Conservation (phyloP, 2,113 vertebrate species). For the Nothocercus nigrocapillus region DNA sequence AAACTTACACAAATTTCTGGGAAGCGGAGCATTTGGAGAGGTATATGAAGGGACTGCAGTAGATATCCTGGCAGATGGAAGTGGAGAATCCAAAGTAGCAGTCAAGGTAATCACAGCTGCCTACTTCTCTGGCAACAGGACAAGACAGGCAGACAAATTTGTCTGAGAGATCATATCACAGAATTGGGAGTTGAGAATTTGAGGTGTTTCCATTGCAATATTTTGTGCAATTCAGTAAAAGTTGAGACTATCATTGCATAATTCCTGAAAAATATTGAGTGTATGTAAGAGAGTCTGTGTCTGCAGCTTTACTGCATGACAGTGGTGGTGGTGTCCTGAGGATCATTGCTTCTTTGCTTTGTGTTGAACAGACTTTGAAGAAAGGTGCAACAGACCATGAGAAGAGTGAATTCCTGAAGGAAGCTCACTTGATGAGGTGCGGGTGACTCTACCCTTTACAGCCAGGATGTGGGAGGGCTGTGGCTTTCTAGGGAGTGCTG, state of each 20-base stretch:
- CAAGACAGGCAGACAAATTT: neutral
- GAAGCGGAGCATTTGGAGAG: constrained; percentile 84
- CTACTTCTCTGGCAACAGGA: neutral
- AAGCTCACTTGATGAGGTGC: constrained; percentile 85
- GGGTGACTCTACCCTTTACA: neutral
- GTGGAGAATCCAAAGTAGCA: constrained; percentile 77
- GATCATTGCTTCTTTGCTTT: constrained; percentile 5
- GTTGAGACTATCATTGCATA: neutral
- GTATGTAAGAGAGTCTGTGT: neutral
- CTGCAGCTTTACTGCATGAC: neutral
- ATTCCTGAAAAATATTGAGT: neutral
- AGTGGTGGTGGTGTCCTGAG: neutral
- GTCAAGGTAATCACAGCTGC: constrained; percentile 75
- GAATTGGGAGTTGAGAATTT: neutral
- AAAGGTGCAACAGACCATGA: constrained; percentile 77
- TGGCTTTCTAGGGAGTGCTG: neutral
- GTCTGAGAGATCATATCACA: neutral
- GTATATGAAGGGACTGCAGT: constrained; percentile 80
- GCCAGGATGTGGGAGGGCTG: neutral
- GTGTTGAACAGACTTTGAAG: constrained; percentile 78
- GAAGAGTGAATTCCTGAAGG: constrained; percentile 84
- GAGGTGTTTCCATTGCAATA: neutral
- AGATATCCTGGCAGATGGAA: constrained; percentile 67
- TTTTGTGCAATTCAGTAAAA: neutral
- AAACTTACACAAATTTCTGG: constrained; percentile 76